phyloP scores from a whole-genome alignment of 2,797 vertebrate species.

The Steatocranus sp. region DNA sequence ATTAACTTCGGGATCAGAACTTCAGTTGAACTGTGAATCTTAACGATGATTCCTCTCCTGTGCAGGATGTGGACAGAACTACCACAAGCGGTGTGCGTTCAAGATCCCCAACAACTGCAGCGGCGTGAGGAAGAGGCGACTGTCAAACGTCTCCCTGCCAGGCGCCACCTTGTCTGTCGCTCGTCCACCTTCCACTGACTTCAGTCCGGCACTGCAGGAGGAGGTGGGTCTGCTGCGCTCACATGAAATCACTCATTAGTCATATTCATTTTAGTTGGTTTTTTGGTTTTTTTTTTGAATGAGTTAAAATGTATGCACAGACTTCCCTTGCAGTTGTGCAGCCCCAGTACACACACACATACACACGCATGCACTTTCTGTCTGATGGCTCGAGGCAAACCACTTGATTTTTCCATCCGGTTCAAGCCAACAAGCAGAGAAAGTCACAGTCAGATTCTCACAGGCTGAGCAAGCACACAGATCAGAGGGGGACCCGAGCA shows the following conservation, averaged over 20 bases:
- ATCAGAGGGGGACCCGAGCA: background rate
- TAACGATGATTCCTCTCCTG: background rate
- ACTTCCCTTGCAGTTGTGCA: slow-evolving; percentile 4
- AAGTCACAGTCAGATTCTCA: slow-evolving; percentile 7
- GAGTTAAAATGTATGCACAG: background rate
- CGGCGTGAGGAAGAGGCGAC: slow-evolving; percentile 84
- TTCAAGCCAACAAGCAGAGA: slow-evolving; percentile 9
- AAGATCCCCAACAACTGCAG: slow-evolving; percentile 94
- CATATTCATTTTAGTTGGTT: background rate
- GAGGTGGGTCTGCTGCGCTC: slow-evolving; percentile 70
- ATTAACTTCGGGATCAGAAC: background rate
- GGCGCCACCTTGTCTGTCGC: slow-evolving; percentile 74
- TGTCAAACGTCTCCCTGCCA: slow-evolving; percentile 85
- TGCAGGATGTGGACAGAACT: slow-evolving; percentile 87
- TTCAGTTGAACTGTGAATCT: background rate
- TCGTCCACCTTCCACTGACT: slow-evolving; percentile 74
- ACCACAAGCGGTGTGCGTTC: slow-evolving; percentile 88
- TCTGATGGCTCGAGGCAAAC: slow-evolving; percentile 28
- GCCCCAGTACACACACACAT: background rate
- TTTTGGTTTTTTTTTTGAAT: background rate
- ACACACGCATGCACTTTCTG: background rate
- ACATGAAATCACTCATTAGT: background rate
- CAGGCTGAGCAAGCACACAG: background rate
- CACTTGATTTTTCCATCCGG: slow-evolving; percentile 48
- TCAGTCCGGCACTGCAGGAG: slow-evolving; percentile 69